Percentiles rank a stretch among this genome's conserved stretches.
Evolutionary conservation across 2,797 vertebrate genomes (phyloP).

Genomic region (Microctenopoma stevenorrisi): DNA sequence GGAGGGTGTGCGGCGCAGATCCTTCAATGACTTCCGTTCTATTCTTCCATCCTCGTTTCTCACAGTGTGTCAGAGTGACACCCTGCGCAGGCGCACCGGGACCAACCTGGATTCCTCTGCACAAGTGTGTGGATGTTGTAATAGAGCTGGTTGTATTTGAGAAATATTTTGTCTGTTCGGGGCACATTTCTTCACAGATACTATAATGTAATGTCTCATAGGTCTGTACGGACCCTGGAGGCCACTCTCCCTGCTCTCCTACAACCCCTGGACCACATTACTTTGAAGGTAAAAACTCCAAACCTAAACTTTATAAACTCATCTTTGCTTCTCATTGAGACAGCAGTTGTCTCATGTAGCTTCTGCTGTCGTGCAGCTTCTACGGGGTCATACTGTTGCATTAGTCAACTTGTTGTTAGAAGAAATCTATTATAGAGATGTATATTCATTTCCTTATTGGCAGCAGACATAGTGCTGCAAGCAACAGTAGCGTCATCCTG

Average conservation of each 20-base stretch:
- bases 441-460: background rate
- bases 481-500: background rate
- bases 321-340: background rate
- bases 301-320: background rate
- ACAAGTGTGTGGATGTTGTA: constrained; percentile 57
- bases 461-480: background rate
- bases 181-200: background rate
- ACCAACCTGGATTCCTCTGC: constrained; percentile 62
- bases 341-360: too few species aligned
- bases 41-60: constrained; percentile 94
- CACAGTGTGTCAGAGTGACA: constrained; percentile 90
- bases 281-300: constrained; percentile 90
- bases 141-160: background rate
- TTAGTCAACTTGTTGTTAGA: too few species aligned
- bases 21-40: constrained; percentile 97
- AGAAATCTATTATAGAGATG: background rate
- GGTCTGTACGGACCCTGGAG: constrained; percentile 88
- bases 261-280: constrained; percentile 87
- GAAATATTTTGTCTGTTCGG: constrained; percentile 11
- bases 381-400: too few species aligned
- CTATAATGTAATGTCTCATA: constrained; percentile 67
- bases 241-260: constrained; percentile 90
- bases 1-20: constrained; percentile 90
- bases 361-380: too few species aligned
- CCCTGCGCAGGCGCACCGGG: constrained; percentile 75